A percentile compares a stretch with the other conserved stretches of the same genome.
Conservation (phyloP, 2,888 invertebrate genomes). For the Chorisops tibialis region DNA sequence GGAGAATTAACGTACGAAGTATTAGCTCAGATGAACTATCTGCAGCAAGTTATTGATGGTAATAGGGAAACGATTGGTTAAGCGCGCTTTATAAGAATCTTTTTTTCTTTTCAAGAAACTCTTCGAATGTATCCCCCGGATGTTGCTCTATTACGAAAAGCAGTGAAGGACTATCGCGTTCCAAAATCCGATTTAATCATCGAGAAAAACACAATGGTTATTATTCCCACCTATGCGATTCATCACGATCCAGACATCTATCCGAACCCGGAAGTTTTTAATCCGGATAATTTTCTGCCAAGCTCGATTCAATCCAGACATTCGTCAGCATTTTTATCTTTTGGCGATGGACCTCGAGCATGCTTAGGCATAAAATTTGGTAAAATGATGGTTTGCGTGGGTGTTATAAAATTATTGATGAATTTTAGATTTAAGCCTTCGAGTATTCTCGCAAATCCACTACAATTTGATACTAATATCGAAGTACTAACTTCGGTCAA, state of each 20-base stretch:
- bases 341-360: slow-evolving; percentile 24
- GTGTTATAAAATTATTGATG: slow-evolving; percentile 1
- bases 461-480: background rate
- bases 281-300: slow-evolving; percentile 57
- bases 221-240: slow-evolving; percentile 55
- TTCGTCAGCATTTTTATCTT: slow-evolving; percentile 14
- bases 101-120: slow-evolving; percentile 2
- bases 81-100: too few relatives aligned
- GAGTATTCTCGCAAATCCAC: background rate
- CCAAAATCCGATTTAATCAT: slow-evolving; percentile 48
- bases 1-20: slow-evolving; percentile 43
- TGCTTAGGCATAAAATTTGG: slow-evolving; percentile 23
- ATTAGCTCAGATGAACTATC: slow-evolving; percentile 42
- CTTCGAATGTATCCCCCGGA: slow-evolving; percentile 8
- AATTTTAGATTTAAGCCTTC: slow-evolving; percentile 4
- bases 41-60: slow-evolving; percentile 44
- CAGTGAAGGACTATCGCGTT: background rate
- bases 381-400: background rate
- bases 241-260: slow-evolving; percentile 57
- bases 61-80: slow-evolving; percentile 16
- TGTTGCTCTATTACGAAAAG: background rate
- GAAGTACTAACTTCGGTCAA: too few relatives aligned
- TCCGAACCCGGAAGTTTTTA: slow-evolving; percentile 57
- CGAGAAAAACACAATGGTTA: slow-evolving; percentile 52
- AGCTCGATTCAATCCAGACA: slow-evolving; percentile 54